Conservation (phyloP, 2,888 invertebrate species). For the Mellilla xanthometata region DNA sequence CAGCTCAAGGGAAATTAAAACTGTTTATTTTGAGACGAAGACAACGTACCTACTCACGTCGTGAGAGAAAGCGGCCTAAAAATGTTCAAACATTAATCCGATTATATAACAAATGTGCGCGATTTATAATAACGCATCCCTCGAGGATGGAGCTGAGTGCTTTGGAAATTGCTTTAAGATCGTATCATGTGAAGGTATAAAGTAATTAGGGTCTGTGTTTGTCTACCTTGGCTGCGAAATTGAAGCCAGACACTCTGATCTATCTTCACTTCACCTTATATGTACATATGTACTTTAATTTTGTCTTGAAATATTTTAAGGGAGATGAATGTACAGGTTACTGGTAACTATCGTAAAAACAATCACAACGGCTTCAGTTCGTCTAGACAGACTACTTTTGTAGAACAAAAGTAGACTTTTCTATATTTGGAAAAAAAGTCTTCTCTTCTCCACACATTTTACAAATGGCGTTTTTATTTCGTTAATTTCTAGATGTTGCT, state of each 20-base stretch:
- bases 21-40: conserved; percentile 52
- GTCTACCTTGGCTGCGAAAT: conserved; percentile 2
- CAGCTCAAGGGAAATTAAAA: conserved; percentile 66
- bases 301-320: too few species aligned
- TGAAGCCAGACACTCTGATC: background rate
- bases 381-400: too few species aligned
- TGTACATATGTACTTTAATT: too few species aligned
- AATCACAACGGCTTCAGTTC: too few species aligned
- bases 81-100: conserved; percentile 26
- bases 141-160: conserved; percentile 19
- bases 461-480: too few species aligned
- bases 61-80: conserved; percentile 36
- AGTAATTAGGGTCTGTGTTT: conserved; percentile 18
- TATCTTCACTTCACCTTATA: too few species aligned
- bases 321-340: too few species aligned
- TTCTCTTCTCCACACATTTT: too few species aligned
- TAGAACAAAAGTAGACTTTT: too few species aligned
- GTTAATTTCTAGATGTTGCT: too few species aligned
- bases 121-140: conserved; percentile 26
- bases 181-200: conserved; percentile 22
- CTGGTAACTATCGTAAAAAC: too few species aligned
- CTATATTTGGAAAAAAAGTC: too few species aligned
- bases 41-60: conserved; percentile 39
- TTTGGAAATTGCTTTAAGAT: conserved; percentile 28
- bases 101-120: conserved; percentile 27